Conservation (phyloP, 2,113 vertebrate species). For the Urocynchramus pylzowi region DNA sequence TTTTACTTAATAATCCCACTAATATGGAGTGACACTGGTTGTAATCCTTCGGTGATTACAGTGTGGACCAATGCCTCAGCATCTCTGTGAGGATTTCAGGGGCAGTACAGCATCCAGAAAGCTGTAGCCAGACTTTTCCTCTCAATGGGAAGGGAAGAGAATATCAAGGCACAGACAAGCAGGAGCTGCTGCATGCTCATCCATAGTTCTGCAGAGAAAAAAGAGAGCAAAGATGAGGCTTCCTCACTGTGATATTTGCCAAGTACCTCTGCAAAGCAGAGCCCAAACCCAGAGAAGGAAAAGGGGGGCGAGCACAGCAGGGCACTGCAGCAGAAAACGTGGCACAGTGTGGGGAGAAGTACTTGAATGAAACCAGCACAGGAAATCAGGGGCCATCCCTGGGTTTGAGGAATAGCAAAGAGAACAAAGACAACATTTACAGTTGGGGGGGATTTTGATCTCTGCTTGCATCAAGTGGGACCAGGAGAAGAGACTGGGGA, state of each 20-base stretch:
- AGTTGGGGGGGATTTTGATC: fast-evolving
- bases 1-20: constrained; percentile 14
- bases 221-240: neutral
- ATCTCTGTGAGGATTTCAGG: constrained; percentile 6
- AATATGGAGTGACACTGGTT: constrained; percentile 11
- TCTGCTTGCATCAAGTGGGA: neutral
- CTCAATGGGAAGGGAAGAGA: neutral
- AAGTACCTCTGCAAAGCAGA: neutral
- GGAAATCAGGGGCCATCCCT: neutral
- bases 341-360: neutral
- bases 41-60: neutral
- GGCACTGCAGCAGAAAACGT: neutral
- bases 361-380: neutral
- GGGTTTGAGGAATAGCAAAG: neutral
- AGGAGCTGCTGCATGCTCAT: neutral
- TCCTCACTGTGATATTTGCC: neutral
- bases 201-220: neutral
- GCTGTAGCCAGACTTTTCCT: neutral
- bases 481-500: neutral
- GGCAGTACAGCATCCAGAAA: neutral
- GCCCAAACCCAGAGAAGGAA: neutral
- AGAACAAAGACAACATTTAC: neutral
- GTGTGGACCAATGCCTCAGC: neutral
- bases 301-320: neutral
- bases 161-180: neutral